Conservation (phyloP, 2,113 vertebrate species). For the Amphiprion ocellaris region DNA sequence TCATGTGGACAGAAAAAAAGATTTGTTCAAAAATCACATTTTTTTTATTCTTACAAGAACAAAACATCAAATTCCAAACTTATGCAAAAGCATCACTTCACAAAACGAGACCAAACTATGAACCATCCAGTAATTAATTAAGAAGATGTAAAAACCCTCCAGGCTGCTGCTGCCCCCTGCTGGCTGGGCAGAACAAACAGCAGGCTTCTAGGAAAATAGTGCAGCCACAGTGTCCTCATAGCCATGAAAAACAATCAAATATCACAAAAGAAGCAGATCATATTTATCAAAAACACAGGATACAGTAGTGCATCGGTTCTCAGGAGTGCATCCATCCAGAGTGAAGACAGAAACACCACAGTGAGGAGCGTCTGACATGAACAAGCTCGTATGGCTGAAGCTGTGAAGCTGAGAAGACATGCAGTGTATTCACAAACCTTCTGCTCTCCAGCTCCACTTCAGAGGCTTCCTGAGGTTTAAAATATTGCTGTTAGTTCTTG, state of each 20-base stretch:
- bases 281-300: conserved; percentile 64
- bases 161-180: conserved; percentile 73
- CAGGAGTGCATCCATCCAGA: conserved; percentile 62
- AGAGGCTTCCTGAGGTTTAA: conserved; percentile 82
- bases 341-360: conserved; percentile 63
- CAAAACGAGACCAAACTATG: conserved; percentile 79
- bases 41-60: conserved; percentile 80
- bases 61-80: conserved; percentile 78
- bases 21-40: conserved; percentile 69
- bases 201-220: conserved; percentile 77
- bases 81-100: conserved; percentile 80
- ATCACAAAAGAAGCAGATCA: conserved; percentile 67
- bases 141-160: conserved; percentile 8
- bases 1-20: too few species aligned
- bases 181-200: conserved; percentile 32
- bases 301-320: conserved; percentile 67
- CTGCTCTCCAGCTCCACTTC: conserved; percentile 21
- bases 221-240: conserved; percentile 68
- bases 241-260: conserved; percentile 67
- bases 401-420: conserved; percentile 57
- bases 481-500: conserved; percentile 80
- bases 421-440: conserved; percentile 54
- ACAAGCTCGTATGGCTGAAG: conserved; percentile 52
- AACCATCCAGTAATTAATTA: conserved; percentile 60
- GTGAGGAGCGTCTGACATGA: conserved; percentile 64